A percentile compares a stretch with the other conserved stretches of the same genome.
Conservation (phyloP, 2,113 vertebrate genomes). For the Asarcornis scutulata region DNA sequence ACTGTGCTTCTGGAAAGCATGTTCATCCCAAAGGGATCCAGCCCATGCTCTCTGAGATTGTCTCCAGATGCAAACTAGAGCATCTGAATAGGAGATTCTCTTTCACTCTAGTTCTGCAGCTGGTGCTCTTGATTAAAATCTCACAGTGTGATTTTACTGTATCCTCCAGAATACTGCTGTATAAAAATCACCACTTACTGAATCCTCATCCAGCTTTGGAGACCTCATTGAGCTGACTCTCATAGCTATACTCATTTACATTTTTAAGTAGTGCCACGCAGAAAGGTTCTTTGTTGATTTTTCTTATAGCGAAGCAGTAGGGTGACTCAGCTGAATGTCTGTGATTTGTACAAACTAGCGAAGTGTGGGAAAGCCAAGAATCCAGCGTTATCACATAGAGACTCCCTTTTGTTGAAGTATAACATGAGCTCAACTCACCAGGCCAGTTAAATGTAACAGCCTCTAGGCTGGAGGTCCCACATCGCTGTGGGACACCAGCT, state of each 20-base stretch:
- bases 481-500: not conserved
- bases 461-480: not conserved
- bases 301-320: not conserved
- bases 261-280: not conserved
- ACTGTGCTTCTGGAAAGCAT: not conserved
- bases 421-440: not conserved
- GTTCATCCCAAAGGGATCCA: not conserved
- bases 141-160: not conserved
- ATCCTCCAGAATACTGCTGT: not conserved
- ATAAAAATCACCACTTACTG: not conserved
- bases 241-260: not conserved
- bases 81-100: not conserved
- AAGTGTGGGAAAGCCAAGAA: not conserved
- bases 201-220: not conserved
- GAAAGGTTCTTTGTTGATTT: not conserved
- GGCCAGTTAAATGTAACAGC: not conserved
- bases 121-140: not conserved
- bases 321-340: not conserved
- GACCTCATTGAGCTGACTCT: not conserved
- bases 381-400: not conserved
- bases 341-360: not conserved
- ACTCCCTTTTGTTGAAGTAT: not conserved
- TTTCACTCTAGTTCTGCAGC: not conserved
- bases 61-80: not conserved
- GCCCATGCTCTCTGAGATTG: not conserved